Conservation (phyloP, 2,888 invertebrate species). For the Glomeris marginata region DNA sequence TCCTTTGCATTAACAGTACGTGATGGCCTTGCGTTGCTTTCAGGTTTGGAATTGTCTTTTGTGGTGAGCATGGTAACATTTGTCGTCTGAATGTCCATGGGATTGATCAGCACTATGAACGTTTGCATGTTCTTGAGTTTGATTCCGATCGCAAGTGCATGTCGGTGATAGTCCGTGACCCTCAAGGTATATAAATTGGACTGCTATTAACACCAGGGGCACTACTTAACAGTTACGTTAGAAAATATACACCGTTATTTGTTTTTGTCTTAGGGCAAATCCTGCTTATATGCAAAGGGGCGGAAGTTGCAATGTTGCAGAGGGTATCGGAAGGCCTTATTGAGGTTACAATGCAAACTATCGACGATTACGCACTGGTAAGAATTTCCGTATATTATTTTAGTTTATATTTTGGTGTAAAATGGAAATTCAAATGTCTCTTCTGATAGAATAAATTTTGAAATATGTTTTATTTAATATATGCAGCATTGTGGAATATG, state of each 20-base stretch:
- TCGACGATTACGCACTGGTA: conserved; percentile 41
- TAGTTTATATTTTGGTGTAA: conserved; percentile 4
- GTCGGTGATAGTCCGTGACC: conserved; percentile 70
- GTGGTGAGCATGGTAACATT: conserved; percentile 31
- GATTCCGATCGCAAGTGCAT: conserved; percentile 73
- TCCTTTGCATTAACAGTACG: neutral
- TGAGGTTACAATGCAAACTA: conserved; percentile 29
- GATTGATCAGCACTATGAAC: conserved; percentile 37
- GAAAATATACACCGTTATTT: conserved; percentile 1
- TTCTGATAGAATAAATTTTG: no score
- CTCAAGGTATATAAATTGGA: conserved; percentile 17
- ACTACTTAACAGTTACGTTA: neutral
- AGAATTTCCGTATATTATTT: conserved; percentile 7
- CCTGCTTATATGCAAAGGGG: conserved; percentile 65
- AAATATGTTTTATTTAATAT: neutral
- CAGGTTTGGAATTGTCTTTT: conserved; percentile 40
- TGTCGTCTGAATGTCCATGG: conserved; percentile 34
- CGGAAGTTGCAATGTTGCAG: conserved; percentile 59
- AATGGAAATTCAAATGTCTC: neutral
- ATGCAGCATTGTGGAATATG: neutral
- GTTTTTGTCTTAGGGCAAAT: conserved; percentile 36
- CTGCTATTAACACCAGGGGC: neutral
- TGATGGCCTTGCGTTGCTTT: neutral
- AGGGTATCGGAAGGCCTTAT: conserved; percentile 34
- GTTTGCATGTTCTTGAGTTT: conserved; percentile 71